Evolutionary conservation across 2,888 invertebrate genomes (phyloP).

Genomic region (Eristalis arbustorum): DNA sequence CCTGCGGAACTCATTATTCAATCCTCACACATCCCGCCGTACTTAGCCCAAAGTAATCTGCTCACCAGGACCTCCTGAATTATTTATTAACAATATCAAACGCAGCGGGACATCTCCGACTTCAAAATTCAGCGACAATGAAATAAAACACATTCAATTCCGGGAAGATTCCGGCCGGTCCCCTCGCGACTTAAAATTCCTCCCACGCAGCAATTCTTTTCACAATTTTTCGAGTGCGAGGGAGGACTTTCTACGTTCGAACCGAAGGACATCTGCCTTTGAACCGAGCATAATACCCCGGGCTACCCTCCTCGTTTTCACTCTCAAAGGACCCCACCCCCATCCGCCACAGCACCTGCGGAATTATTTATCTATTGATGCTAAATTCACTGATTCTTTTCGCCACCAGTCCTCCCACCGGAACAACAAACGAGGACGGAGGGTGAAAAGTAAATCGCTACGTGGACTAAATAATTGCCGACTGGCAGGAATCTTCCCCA

Average conservation of each 20-base stretch:
- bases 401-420: neutral
- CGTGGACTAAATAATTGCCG: conserved; percentile 58
- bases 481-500: conserved; percentile 40
- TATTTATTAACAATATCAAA: conserved; percentile 25
- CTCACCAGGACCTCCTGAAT: conserved; percentile 12
- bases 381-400: conserved; percentile 25
- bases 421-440: neutral
- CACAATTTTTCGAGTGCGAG: conserved; percentile 41
- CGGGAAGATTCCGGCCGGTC: neutral
- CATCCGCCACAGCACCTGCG: neutral
- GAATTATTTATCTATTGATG: conserved; percentile 59
- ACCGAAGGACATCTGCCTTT: conserved; percentile 9
- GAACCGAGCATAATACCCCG: neutral
- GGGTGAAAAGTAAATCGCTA: conserved; percentile 32
- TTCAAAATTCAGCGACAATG: conserved; percentile 31
- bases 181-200: conserved; percentile 39
- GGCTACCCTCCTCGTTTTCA: neutral
- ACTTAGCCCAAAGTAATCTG: conserved; percentile 15
- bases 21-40: conserved; percentile 17
- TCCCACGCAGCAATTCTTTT: conserved; percentile 53
- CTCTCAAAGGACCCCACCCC: conserved; percentile 42
- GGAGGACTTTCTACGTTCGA: conserved; percentile 30
- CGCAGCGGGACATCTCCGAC: neutral
- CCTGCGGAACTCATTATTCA: conserved; percentile 20
- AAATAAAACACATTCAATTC: conserved; percentile 24